These are phyloP conservation scores for Montipora cactus DNA, from an alignment of 64 coral and sea anemone species.

Conservation along the genomic window DNA sequence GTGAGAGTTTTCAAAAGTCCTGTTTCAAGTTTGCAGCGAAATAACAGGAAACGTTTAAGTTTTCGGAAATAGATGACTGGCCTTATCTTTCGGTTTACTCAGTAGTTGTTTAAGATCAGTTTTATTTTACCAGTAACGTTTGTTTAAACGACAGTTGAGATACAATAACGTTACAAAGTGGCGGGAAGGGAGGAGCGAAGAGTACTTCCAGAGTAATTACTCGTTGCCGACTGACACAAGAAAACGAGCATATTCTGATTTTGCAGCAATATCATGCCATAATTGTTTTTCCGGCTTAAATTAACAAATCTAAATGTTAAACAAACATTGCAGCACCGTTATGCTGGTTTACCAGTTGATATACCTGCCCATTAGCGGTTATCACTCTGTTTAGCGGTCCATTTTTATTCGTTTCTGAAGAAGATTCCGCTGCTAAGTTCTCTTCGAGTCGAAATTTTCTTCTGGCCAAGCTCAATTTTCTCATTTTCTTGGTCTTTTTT, in stretches of 20 bases:
- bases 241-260: too few species aligned
- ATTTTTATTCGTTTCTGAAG: slow-evolving; percentile 55
- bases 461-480: slow-evolving; percentile 32
- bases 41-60: too few species aligned
- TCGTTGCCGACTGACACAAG: neutral
- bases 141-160: too few species aligned
- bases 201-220: neutral
- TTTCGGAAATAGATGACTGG: too few species aligned
- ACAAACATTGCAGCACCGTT: slow-evolving; percentile 63
- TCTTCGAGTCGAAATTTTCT: slow-evolving; percentile 48
- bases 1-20: neutral
- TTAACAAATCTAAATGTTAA: neutral
- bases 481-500: slow-evolving; percentile 41
- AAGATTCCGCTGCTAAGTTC: slow-evolving; percentile 14
- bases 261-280: neutral
- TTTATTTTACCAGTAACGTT: too few species aligned
- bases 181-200: too few species aligned
- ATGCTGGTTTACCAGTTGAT: slow-evolving; percentile 82
- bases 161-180: too few species aligned
- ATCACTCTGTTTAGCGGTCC: slow-evolving; percentile 40
- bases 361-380: slow-evolving; percentile 50
- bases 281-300: neutral
- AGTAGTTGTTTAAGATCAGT: too few species aligned
- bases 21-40: neutral
- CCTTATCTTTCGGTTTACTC: too few species aligned